phyloP scores from a whole-genome alignment of 1,140 invertebrate species.

The Ips nitidus region DNA sequence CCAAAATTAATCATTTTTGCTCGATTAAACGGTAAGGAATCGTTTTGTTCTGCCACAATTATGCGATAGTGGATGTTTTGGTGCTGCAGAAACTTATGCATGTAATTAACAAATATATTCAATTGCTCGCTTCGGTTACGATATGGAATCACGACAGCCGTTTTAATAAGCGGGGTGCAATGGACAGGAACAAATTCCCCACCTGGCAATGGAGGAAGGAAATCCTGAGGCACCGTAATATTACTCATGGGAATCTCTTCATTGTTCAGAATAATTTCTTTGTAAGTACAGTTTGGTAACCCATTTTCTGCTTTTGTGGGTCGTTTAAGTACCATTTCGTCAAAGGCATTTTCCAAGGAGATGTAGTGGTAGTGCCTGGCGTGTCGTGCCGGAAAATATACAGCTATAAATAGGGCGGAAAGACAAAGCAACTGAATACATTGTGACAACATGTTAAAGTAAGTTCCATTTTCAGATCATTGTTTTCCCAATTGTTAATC shows the following conservation, averaged over 20 bases:
- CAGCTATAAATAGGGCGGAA: conserved; percentile 35
- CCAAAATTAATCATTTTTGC: conserved; percentile 94
- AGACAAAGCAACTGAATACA: conserved; percentile 33
- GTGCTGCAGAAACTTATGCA: conserved; percentile 85
- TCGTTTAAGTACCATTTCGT: conserved; percentile 34
- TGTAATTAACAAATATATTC: conserved; percentile 77
- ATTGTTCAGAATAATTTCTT: conserved; percentile 41
- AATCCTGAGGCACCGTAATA: conserved; percentile 17
- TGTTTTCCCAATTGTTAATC: too few species aligned
- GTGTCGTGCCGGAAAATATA: conserved; percentile 47
- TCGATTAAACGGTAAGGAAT: conserved; percentile 81
- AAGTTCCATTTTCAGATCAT: neutral
- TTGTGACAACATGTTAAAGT: conserved; percentile 33
- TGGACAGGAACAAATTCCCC: conserved; percentile 72
- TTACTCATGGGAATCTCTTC: conserved; percentile 35
- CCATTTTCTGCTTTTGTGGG: conserved; percentile 26
- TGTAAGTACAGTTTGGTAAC: conserved; percentile 42
- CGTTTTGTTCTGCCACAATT: conserved; percentile 87
- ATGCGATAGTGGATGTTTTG: conserved; percentile 83
- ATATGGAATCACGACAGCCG: conserved; percentile 88
- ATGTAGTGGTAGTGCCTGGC: conserved; percentile 46
- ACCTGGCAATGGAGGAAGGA: conserved; percentile 53
- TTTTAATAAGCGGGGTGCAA: conserved; percentile 74
- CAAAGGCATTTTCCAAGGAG: conserved; percentile 30
- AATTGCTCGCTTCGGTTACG: conserved; percentile 81